Percentiles rank a stretch among this genome's conserved stretches.
Conservation (phyloP, 2,888 invertebrate genomes). For the Strigamia transsilvanica region DNA sequence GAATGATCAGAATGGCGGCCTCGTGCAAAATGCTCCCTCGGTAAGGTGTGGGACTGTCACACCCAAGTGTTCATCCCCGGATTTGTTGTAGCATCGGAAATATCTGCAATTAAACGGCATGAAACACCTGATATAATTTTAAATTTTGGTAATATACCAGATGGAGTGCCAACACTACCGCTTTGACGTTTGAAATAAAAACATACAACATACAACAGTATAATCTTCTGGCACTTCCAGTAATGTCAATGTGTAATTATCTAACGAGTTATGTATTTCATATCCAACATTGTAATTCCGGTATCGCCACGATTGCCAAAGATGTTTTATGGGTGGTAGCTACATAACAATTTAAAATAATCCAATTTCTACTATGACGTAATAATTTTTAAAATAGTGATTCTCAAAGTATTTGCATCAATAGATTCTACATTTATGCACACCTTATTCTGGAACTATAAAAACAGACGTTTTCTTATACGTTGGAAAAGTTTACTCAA, state of each 20-base stretch:
- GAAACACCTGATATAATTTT: background rate
- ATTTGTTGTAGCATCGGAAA: background rate
- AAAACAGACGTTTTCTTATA: background rate
- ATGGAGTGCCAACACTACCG: constrained; percentile 10
- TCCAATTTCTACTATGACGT: background rate
- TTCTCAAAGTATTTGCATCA: background rate
- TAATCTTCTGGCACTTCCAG: constrained; percentile 22
- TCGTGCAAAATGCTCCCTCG: background rate
- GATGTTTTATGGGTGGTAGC: background rate
- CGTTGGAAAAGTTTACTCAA: too few species aligned
- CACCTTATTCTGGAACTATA: background rate
- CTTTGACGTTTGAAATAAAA: background rate
- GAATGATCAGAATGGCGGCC: background rate
- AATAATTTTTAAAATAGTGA: background rate
- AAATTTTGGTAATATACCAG: background rate
- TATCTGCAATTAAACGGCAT: background rate
- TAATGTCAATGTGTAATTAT: background rate
- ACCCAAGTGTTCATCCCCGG: background rate
- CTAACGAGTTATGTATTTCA: background rate
- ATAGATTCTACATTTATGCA: background rate
- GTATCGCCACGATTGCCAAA: background rate
- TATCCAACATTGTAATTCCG: background rate
- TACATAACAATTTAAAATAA: background rate
- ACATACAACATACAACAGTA: background rate
- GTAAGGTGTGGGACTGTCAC: background rate